A percentile compares a stretch with the other conserved stretches of the same genome.
Evolutionary conservation across 2,888 invertebrate genomes (phyloP).

Genomic region (Anaspis maculata): DNA sequence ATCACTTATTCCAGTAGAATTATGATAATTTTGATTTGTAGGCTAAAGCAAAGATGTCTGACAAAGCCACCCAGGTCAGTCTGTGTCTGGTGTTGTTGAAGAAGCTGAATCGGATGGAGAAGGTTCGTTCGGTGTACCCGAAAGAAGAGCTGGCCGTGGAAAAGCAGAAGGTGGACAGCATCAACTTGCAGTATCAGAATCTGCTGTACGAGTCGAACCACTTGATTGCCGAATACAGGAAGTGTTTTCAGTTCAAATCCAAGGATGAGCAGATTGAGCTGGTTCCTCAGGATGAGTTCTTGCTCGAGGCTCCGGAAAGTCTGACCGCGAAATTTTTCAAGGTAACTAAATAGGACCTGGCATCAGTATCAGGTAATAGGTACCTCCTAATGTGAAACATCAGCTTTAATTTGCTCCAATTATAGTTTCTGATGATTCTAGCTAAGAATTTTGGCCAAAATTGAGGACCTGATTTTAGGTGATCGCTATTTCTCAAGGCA

Average conservation of each 20-base stretch:
- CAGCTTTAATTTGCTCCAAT: too few species aligned
- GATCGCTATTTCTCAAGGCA: too few species aligned
- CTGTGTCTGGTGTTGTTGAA: conserved; percentile 75
- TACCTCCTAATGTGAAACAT: too few species aligned
- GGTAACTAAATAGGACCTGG: too few species aligned
- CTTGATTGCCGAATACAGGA: conserved; percentile 88
- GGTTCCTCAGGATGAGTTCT: conserved; percentile 76
- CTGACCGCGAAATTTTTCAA: conserved; percentile 30
- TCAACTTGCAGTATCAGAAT: conserved; percentile 86
- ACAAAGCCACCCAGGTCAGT: conserved; percentile 64
- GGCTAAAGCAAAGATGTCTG: conserved; percentile 52
- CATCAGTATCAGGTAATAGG: too few species aligned
- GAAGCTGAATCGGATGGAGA: conserved; percentile 84
- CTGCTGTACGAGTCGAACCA: conserved; percentile 90
- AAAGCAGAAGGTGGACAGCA: conserved; percentile 82
- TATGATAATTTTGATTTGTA: conserved; percentile 31
- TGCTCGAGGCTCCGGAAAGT: conserved; percentile 64
- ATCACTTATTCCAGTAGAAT: too few species aligned
- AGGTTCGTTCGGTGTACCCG: conserved; percentile 75
- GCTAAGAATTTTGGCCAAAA: too few species aligned
- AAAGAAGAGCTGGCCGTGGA: conserved; percentile 74
- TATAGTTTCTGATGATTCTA: too few species aligned
- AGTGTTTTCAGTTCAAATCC: conserved; percentile 92
- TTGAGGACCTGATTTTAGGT: too few species aligned
- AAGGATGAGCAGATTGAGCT: conserved; percentile 90